These are phyloP conservation scores for Castor canadensis DNA, from an alignment of 2,113 vertebrate genomes.

Conservation along the genomic window DNA sequence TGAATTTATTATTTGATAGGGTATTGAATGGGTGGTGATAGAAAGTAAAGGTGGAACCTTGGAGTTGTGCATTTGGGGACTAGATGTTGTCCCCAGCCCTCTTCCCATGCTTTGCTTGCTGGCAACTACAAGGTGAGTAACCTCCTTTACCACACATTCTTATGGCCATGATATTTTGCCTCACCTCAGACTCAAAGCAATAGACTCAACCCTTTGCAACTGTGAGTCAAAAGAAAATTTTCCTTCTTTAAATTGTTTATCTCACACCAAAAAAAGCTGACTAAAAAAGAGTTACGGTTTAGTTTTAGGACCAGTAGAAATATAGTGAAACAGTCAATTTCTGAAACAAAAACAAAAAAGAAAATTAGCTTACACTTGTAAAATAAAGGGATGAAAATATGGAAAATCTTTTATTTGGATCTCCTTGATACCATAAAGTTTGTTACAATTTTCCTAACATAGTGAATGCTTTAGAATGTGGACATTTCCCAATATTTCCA, in stretches of 20 bases:
- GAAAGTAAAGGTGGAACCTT: not conserved
- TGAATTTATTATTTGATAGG: not conserved
- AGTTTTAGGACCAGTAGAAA: not conserved
- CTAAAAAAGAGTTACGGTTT: not conserved
- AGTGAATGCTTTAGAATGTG: conserved; percentile 55
- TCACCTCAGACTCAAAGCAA: not conserved
- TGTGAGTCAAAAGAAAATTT: not conserved
- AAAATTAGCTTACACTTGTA: conserved; percentile 20
- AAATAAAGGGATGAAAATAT: conserved; percentile 25
- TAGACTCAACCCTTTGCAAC: not conserved
- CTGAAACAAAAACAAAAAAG: conserved; percentile 10
- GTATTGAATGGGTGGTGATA: not conserved
- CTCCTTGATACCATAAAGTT: conserved; percentile 53
- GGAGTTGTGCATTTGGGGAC: not conserved
- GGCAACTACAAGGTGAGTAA: not conserved
- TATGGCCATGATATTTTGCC: not conserved
- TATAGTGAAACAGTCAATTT: not conserved
- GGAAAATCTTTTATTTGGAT: conserved; percentile 46
- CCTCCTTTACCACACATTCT: not conserved
- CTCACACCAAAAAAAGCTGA: too few relatives aligned
- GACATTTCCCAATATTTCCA: conserved; percentile 59
- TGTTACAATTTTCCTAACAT: conserved; percentile 43
- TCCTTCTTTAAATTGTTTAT: not conserved
- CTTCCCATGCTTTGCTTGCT: not conserved
- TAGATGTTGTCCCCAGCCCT: not conserved